Base-by-base conservation (phyloP, 2,113 vertebrate species). In the Poeciliopsis retropinna region DNA sequence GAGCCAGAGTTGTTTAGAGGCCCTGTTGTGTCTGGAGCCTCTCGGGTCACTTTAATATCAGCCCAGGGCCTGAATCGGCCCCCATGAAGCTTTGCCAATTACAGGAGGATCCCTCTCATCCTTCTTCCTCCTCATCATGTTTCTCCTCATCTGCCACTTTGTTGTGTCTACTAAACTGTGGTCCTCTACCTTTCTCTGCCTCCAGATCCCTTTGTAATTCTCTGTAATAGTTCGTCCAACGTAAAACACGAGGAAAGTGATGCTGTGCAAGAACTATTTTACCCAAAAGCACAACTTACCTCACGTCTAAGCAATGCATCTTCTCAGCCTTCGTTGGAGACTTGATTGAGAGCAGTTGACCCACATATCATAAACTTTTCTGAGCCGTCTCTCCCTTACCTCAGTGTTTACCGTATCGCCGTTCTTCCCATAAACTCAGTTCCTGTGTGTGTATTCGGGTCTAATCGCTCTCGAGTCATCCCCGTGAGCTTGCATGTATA, bases 31-130 rank as follows among this genome's bases (percentile, higher is more conserved):
- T 92, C 89, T 93, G 85, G 81, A 87, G 73, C 72, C 76, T 88
- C 84, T 81, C 71, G 17, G 89, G 88, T 88, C 91, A 90, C 88
- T 91, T 94, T 92, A 90, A 91, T 91, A 93, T 88, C 88, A 90
- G 82, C 86, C 85, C 80, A 68, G 69, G 84, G 87, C 85, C 78
- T 65, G 27, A 70, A 64, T 85, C 25, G 41, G 81, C 87, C 89
- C 88, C 80, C 87, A 80, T 88, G 84, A 81, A 22, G 81, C 78
- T 91, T 28, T 68, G 51, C 75, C 85, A 79, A 90, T 89, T 89
- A 82, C 88, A 77, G 61, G 64, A 90, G 87, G 75, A 87, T 86
- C 75, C 76, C 76, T 81, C 32, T 65, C 66, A 28, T 80, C 73
- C 61, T 37, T 69, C 83, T 79, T 74, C 60, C 37, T 72, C 79